phyloP scores from a whole-genome alignment of 2,113 vertebrate species.

The Coracopsis vasa region DNA sequence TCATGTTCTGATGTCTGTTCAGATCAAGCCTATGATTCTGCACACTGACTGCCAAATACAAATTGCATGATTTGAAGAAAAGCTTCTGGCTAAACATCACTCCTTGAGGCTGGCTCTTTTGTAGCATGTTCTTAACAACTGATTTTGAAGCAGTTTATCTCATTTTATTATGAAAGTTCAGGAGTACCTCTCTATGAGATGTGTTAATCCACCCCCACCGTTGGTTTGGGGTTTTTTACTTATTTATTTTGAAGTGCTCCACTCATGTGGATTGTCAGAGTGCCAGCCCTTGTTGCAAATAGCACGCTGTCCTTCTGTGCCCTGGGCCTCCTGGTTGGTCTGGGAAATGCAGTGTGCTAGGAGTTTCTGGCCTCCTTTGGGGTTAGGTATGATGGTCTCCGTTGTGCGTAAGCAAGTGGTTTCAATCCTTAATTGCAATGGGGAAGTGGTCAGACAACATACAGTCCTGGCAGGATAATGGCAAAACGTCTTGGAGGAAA shows the following conservation, averaged over 20 bases:
- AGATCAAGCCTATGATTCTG: neutral
- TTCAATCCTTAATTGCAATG: constrained; percentile 79
- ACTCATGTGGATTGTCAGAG: constrained; percentile 9
- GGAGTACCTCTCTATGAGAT: neutral
- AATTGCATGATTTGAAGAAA: neutral
- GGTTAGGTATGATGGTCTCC: constrained; percentile 78
- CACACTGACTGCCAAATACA: neutral
- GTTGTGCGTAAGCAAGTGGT: constrained; percentile 84
- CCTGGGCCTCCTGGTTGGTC: constrained; percentile 60
- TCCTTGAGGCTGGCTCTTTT: neutral
- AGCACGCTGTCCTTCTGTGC: constrained; percentile 50
- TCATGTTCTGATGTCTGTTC: neutral
- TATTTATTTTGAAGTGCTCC: constrained; percentile 19
- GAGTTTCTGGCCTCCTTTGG: constrained; percentile 80
- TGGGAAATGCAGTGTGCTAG: constrained; percentile 70
- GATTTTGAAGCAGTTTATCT: neutral
- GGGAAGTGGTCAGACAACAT: constrained; percentile 82
- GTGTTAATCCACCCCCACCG: neutral
- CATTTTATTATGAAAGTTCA: neutral
- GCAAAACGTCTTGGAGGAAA: constrained; percentile 70
- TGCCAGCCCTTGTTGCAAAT: constrained; percentile 41
- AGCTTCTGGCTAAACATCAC: neutral
- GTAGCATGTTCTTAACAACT: neutral
- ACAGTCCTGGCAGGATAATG: constrained; percentile 73
- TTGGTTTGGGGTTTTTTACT: neutral